These are phyloP conservation scores for Hipposideros larvatus DNA, from an alignment of 2,797 vertebrate genomes.

Conservation along the genomic window DNA sequence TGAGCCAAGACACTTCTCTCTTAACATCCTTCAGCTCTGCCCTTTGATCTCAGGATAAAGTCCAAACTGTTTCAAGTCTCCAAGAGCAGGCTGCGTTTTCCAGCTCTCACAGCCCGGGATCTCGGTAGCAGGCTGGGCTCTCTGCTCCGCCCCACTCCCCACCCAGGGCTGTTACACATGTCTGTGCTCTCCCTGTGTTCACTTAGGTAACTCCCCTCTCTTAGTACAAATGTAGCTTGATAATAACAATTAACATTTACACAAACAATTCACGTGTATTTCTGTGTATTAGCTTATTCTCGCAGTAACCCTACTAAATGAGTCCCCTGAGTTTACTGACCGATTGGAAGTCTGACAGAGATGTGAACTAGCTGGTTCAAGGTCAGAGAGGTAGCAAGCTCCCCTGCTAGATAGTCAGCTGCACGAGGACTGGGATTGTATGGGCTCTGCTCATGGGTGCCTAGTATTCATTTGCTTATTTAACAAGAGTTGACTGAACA, in stretches of 20 bases:
- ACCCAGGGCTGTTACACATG: not conserved
- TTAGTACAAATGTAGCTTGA: not conserved
- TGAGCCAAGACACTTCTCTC: not conserved
- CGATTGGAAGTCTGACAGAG: not conserved
- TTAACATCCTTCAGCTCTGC: conserved; percentile 48
- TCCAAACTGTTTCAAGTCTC: conserved; percentile 31
- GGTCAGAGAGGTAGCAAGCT: not conserved
- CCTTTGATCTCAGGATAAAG: conserved; percentile 60
- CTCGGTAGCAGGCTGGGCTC: not conserved
- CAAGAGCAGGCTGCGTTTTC: not conserved
- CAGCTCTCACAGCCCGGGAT: not conserved
- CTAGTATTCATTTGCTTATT: not conserved
- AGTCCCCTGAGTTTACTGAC: not conserved
- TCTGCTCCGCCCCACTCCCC: not conserved
- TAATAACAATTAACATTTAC: not conserved
- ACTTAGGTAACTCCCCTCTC: not conserved
- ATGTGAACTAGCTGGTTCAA: not conserved
- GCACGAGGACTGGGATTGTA: not conserved
- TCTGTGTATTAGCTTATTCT: not conserved
- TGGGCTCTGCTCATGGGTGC: not conserved
- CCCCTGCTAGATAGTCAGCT: not conserved
- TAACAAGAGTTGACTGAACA: conserved; percentile 10
- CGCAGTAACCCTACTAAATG: not conserved
- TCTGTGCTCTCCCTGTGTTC: not conserved
- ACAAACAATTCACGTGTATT: not conserved